Base-by-base conservation (phyloP, 2,888 invertebrate genomes). In the Timema podura region DNA sequence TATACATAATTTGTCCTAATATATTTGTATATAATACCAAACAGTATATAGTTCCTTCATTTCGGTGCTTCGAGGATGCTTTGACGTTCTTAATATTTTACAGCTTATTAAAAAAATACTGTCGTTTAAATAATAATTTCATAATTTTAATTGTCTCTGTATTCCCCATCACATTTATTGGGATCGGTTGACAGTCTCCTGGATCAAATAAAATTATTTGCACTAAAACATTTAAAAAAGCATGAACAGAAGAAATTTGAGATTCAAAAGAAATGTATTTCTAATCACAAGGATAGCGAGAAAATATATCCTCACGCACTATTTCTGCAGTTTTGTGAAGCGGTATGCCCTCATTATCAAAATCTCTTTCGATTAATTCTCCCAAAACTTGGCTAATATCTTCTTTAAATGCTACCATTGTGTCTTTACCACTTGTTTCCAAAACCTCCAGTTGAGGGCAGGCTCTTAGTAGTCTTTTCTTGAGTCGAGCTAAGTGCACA, bases 301-400 rank as follows among this genome's bases (percentile, higher is more conserved):
- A 16, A 57, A 68, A 68, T 54, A 66, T 59, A 65, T 68, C 68
- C 57, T 57, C 68, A 45, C 68, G 54, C 45, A 68, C 68, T 59
- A 61, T 68, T 57, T 68, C 47, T 57, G 68, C 68, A 57, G 68
- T 30, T 59, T 68, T 47, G n/a, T n/a, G 10, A 13, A 65, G 57
- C 11, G 0, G n/a, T 8, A 61, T 10, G 8, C 61, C 68, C 13
- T 68, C 68, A 45, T 51, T 16, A 61, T 68, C 68, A 57, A 68
- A 68, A 44, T 68, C n/a, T 6, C 64, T 30, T 11, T 11, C 46
- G 10, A 15, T 59, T 68, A 47, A 48, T 45, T 47, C 65, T 11
- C 47, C n/a, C 8, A 46, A 44, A 45, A 65, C 9, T 65, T 11
- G 49, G 8, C 46, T n/a, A 46, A 45, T 49, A 47, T 57, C 64